Evolutionary conservation across 2,113 vertebrate species (phyloP), one percentile per base, ranked within the genome.

Genomic region (Romanogobio albipinnatus): DNA sequence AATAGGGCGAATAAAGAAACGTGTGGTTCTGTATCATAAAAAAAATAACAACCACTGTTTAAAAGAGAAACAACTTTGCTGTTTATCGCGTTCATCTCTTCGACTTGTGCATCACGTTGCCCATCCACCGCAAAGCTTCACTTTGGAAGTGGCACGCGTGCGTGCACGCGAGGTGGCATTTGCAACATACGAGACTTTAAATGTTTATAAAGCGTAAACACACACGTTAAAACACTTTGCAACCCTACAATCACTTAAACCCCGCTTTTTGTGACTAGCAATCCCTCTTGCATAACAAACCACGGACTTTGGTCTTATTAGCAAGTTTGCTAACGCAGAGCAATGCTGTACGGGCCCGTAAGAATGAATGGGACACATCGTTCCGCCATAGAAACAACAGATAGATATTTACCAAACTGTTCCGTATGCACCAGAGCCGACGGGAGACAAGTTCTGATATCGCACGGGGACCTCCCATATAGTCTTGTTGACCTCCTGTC

Each of bases 401-500:
- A 26, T 26, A 73, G 0, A 33, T 81, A 87, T 83, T 96, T 93
- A 99, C 98, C 98, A 97, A 33, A 99, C 98, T 0, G 98, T 97
- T 91, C 98, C 98, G 84, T 99, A 99, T 85, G 98, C 97, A 15
- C 98, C 98, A 1, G 98, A 99, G 49, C 98, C 97, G 61, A 99
- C 97, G 0, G 97, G 97, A 59, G 95, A 95, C 76, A 99, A 93
- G 90, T 91, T 96, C 91, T 97, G 95, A 92, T 99, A 99, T 9
- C 97, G 94, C 83, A 96, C 94, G 19, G 97, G 97, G 76, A 98
- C 97, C 94, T 99, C 97, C 98, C 98, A 99, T 87, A 98, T 95
- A 0, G 97, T 97, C 93, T 99, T 99, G 93, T 98, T 99, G 88
- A 99, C 96, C 91, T 99, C 98, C 91, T 98, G 96, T 49, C 95